These are phyloP conservation scores for Hyposoter didymator DNA, from an alignment of 2,888 invertebrate species.

Conservation along the genomic window DNA sequence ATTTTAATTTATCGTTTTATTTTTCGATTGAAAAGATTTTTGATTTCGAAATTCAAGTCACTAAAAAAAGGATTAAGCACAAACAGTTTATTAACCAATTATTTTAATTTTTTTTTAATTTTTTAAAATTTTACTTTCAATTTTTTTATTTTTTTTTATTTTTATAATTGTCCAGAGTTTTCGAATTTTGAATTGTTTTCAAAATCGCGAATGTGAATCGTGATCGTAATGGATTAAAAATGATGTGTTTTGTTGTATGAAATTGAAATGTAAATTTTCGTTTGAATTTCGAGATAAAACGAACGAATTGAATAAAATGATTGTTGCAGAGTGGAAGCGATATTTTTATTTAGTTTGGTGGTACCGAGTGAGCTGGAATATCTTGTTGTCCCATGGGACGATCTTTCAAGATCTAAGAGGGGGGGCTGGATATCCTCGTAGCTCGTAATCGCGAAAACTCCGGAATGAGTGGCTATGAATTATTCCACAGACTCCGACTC, in stretches of 20 bases:
- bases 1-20: no score
- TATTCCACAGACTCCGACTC: slow-evolving; percentile 52
- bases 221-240: no score
- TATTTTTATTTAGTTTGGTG: slow-evolving; percentile 36
- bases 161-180: no score
- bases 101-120: no score
- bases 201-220: no score
- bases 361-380: slow-evolving; percentile 42
- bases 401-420: slow-evolving; percentile 49
- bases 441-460: slow-evolving; percentile 65
- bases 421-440: slow-evolving; percentile 53
- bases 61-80: no score
- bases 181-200: no score
- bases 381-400: slow-evolving; percentile 56
- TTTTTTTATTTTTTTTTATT: no score
- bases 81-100: no score
- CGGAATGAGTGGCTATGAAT: slow-evolving; percentile 66
- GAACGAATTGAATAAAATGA: neutral
- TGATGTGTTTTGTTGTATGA: neutral
- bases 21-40: no score
- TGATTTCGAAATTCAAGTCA: no score
- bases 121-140: no score
- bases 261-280: neutral
- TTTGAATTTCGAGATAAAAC: neutral
- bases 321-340: slow-evolving; percentile 1